A percentile compares a stretch with the other conserved stretches of the same genome.
phyloP scores from a whole-genome alignment of 2,888 invertebrate genomes.

The Micropterix aruncella region DNA sequence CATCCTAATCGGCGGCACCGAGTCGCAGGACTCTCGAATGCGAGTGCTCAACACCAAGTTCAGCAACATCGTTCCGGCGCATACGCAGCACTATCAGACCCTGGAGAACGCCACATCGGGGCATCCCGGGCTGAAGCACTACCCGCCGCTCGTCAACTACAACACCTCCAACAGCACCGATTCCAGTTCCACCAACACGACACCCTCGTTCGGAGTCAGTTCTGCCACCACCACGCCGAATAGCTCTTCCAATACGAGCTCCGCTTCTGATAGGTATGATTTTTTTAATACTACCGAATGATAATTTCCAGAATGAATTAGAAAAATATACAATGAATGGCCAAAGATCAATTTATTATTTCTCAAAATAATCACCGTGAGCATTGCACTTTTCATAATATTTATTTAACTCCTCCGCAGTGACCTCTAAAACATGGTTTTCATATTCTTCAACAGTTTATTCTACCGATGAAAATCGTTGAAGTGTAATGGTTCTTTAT shows the following conservation, averaged over 20 bases:
- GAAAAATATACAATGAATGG: too few relatives aligned
- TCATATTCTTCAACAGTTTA: too few relatives aligned
- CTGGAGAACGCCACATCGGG: conserved; percentile 3
- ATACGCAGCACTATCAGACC: conserved; percentile 1
- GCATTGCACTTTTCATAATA: too few relatives aligned
- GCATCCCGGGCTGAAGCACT: not conserved
- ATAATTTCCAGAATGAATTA: too few relatives aligned
- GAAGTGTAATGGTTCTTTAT: too few relatives aligned
- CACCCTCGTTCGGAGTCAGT: conserved; percentile 38
- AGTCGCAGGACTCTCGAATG: conserved; percentile 22
- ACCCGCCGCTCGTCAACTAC: conserved; percentile 21
- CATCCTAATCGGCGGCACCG: conserved; percentile 19
- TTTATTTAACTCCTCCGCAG: too few relatives aligned
- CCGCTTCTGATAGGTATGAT: conserved; percentile 53
- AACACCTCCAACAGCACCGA: conserved; percentile 39
- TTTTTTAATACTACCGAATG: too few relatives aligned
- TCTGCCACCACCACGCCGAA: conserved; percentile 54
- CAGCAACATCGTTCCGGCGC: conserved; percentile 22
- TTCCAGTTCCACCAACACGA: conserved; percentile 55
- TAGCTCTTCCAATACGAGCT: conserved; percentile 54
- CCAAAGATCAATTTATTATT: too few relatives aligned
- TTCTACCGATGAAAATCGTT: too few relatives aligned
- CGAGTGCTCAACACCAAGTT: conserved; percentile 19
- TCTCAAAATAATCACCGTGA: too few relatives aligned
- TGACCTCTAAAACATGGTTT: too few relatives aligned